These are phyloP conservation scores for Rhegmatorhina hoffmannsi DNA, from an alignment of 2,113 vertebrate species.

Conservation along the genomic window DNA sequence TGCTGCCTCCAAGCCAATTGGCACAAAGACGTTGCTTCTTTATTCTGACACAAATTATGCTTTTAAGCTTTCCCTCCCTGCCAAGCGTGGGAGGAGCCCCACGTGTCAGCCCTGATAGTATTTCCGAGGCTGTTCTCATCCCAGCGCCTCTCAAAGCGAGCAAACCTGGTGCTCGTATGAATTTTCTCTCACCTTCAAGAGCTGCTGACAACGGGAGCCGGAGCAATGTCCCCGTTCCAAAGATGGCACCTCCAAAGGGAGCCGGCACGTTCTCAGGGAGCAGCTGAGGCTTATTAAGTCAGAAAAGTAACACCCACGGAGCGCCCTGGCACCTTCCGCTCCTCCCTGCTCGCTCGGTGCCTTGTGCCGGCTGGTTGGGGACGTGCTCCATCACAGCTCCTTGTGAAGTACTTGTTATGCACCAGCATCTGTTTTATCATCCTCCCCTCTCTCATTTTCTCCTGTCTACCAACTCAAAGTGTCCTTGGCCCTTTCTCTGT, in stretches of 20 bases:
- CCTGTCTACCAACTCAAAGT: background rate
- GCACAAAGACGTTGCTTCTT: background rate
- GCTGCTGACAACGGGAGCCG: background rate
- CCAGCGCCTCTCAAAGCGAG: background rate
- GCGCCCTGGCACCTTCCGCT: background rate
- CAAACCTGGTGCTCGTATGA: background rate
- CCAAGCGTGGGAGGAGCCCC: slow-evolving; percentile 42
- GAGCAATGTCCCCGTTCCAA: background rate
- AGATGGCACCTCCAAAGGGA: background rate
- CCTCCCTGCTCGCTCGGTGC: accelerated
- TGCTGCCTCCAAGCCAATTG: slow-evolving; percentile 56
- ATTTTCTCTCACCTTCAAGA: slow-evolving; percentile 5
- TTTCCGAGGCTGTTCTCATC: slow-evolving; percentile 14
- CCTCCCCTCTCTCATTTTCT: background rate
- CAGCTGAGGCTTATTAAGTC: slow-evolving; percentile 2
- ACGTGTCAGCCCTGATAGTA: background rate
- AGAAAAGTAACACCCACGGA: background rate
- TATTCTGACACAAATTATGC: slow-evolving; percentile 36
- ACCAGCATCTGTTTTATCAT: background rate
- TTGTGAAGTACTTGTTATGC: background rate
- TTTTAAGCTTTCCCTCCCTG: slow-evolving; percentile 8
- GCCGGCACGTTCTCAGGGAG: background rate
- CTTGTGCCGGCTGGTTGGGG: background rate
- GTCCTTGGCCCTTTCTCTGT: background rate
- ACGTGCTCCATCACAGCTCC: background rate